Evolutionary conservation across 1,140 invertebrate species (phyloP), one percentile per base, ranked within the genome.

Genomic region (Andricus grossulariae): DNA sequence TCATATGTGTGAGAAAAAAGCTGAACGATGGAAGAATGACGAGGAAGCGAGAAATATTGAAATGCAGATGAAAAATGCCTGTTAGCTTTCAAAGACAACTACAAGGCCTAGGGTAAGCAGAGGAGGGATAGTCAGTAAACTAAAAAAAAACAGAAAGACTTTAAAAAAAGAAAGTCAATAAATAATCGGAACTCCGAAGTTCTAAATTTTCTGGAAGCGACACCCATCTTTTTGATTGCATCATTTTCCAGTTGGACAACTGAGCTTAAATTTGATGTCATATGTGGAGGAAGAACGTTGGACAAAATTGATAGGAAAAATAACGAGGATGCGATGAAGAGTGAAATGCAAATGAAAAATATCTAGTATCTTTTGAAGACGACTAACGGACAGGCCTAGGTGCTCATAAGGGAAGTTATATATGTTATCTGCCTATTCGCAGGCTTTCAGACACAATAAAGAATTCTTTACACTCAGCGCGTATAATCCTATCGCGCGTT

Each of bases 381-480:
- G 32, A 8, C 10, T 39, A 66, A 15, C 12, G 19, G 13, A 1
- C 25, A 32, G 39, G 15, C 25, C 13, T 45, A 66, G n/a, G 45
- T 66, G 60, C 19, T 57, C 25, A 25, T 57, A 21, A 6, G 55
- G 19, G 3, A 45, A 66, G 60, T 66, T 39, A 39, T 66, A 66
- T 49, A 72, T 18, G 76, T 84, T 87, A 88, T 88, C 85, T 81
- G 8, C 6, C 13, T 66, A 70, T 54, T n/a, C 70, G 52, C 83
- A 83, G 81, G 52, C 73, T 11, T 78, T 70, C 39, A 18, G 66
- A 60, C 75, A 78, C 83, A 86, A 86, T 86, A 86, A 88, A 82
- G 81, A 85, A 88, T 88, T 85, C 79, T 88, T 86, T 76, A 81
- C 85, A 86, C 83, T 88, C 75, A 82, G 84, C 57, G 80, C 79